These are phyloP conservation scores for Aurelia sp. DNA, from an alignment of 30 jellyfish, hydroid and myxozoan genomes.

Conservation along the genomic window DNA sequence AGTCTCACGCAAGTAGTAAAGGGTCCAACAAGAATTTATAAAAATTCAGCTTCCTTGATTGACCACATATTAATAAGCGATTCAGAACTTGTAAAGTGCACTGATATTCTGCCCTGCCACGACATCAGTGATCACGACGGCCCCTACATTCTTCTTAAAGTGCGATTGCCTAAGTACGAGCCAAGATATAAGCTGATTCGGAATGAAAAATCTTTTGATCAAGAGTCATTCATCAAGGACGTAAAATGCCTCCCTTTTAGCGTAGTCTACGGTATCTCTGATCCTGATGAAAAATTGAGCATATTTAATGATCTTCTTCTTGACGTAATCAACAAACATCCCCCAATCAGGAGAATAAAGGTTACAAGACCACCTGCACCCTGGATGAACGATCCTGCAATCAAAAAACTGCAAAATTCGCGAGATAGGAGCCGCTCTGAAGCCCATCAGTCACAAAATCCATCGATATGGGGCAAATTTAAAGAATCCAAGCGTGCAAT, in stretches of 20 bases:
- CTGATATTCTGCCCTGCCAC: not conserved
- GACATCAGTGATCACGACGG: slow-evolving; percentile 37
- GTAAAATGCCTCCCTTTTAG: slow-evolving; percentile 25
- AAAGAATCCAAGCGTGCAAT: slow-evolving; percentile 12
- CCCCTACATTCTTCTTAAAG: slow-evolving; percentile 16
- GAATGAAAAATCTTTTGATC: slow-evolving; percentile 17
- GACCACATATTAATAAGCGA: too few species aligned
- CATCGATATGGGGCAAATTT: not conserved
- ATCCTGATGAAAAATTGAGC: not conserved
- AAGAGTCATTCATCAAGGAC: slow-evolving; percentile 20
- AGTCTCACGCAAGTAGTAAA: too few species aligned
- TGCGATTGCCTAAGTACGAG: slow-evolving; percentile 33
- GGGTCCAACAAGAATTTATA: too few species aligned
- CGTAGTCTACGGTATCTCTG: slow-evolving; percentile 13
- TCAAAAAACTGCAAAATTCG: slow-evolving; percentile 13
- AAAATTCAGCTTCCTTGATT: too few species aligned
- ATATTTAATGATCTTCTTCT: slow-evolving; percentile 28
- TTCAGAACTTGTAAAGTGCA: too few species aligned
- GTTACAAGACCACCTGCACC: slow-evolving; percentile 71
- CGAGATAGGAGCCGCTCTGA: not conserved
- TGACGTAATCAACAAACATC: not conserved
- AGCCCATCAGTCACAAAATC: not conserved
- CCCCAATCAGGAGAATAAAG: slow-evolving; percentile 31
- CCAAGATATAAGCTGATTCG: not conserved
- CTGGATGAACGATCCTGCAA: slow-evolving; percentile 49